Evolutionary conservation across 1,140 invertebrate species (phyloP).

Genomic region (Camponotus vicinus): DNA sequence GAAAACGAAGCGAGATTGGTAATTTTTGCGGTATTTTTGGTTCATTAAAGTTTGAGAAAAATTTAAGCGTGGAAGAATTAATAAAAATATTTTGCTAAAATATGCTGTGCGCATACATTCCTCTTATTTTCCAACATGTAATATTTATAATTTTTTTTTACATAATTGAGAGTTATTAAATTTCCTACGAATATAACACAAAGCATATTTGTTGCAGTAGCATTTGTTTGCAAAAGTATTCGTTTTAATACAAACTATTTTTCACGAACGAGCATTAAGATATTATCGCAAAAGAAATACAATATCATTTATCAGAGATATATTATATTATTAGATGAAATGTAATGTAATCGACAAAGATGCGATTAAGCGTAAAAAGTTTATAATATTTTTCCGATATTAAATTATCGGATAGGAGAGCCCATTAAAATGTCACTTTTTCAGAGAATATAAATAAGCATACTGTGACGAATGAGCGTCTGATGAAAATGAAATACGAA

Average conservation of each 20-base stretch:
- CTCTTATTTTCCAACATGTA: background rate
- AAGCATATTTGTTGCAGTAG: background rate
- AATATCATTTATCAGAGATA: background rate
- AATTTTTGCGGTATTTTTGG: constrained; percentile 29
- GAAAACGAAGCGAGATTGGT: background rate
- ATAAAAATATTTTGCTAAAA: constrained; percentile 21
- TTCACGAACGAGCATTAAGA: background rate
- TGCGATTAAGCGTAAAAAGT: constrained; percentile 15
- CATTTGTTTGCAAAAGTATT: background rate
- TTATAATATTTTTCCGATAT: constrained; percentile 61
- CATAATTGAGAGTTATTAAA: background rate
- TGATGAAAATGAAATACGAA: constrained; percentile 65
- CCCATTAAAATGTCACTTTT: constrained; percentile 70
- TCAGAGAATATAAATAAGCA: constrained; percentile 68
- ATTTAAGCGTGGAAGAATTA: background rate
- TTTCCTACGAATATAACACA: background rate
- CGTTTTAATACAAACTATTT: constrained; percentile 8
- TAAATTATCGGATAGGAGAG: constrained; percentile 52
- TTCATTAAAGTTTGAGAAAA: background rate
- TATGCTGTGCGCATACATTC: constrained; percentile 16
- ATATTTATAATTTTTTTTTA: background rate
- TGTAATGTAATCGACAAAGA: constrained; percentile 39
- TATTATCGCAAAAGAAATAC: constrained; percentile 26
- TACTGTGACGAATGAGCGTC: constrained; percentile 36
- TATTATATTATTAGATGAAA: constrained; percentile 8